Evolutionary conservation across 2,888 invertebrate genomes (phyloP).

Genomic region (Conomelus anceps): DNA sequence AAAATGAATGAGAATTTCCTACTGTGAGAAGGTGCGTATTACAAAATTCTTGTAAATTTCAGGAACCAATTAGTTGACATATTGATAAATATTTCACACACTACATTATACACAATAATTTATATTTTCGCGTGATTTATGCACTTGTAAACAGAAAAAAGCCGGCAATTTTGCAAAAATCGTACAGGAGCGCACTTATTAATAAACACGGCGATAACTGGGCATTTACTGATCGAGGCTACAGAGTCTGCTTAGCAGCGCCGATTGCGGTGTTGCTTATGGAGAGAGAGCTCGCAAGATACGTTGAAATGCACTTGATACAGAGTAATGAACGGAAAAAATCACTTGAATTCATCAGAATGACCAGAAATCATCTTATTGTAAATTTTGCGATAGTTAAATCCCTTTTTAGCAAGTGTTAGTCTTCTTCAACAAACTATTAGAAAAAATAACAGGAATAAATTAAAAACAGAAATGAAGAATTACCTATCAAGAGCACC

Average conservation of each 20-base stretch:
- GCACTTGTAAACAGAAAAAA: not conserved
- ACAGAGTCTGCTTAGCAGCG: not conserved
- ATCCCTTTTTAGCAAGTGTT: no score
- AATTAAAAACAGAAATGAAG: no score
- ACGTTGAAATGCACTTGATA: not conserved
- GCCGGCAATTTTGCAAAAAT: not conserved
- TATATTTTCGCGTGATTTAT: not conserved
- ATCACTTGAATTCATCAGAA: no score
- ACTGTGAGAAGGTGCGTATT: not conserved
- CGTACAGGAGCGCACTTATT: not conserved
- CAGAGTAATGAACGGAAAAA: not conserved
- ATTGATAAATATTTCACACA: not conserved
- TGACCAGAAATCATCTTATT: no score
- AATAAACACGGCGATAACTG: not conserved
- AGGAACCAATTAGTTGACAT: no score
- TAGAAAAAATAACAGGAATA: no score
- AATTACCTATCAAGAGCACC: no score
- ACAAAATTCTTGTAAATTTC: no score
- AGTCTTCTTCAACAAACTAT: no score
- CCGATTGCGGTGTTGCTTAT: not conserved
- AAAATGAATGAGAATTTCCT: no score
- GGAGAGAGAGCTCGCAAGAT: not conserved
- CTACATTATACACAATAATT: not conserved
- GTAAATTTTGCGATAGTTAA: no score
- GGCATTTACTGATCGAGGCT: not conserved